phyloP scores from a whole-genome alignment of 2,113 vertebrate species.

The Aspiorhynchus laticeps region DNA sequence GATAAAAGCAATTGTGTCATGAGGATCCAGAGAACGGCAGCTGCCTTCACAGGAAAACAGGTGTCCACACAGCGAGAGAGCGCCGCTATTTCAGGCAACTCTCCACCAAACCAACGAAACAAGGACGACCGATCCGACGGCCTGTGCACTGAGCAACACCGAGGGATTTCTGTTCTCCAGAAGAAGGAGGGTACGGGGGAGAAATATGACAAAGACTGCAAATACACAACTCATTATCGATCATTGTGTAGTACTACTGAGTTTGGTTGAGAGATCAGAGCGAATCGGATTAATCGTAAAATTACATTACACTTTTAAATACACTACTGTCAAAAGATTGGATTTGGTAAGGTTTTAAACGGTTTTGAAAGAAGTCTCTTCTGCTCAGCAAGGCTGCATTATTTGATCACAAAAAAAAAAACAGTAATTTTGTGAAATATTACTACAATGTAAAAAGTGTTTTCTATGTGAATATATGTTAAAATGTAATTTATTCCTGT shows the following conservation, averaged over 20 bases:
- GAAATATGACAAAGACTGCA: background rate
- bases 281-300: background rate
- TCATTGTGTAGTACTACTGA: background rate
- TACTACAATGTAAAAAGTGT: background rate
- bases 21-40: constrained; percentile 8
- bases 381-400: too few relatives aligned
- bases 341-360: background rate
- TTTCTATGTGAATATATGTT: background rate
- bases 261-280: background rate
- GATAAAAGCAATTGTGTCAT: background rate
- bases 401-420: too few relatives aligned
- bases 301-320: background rate
- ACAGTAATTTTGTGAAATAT: too few relatives aligned
- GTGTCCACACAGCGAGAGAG: constrained; percentile 36
- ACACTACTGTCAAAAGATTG: background rate
- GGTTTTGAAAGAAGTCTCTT: background rate
- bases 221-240: background rate
- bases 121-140: background rate
- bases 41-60: constrained; percentile 47
- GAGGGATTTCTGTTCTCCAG: background rate
- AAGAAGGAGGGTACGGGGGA: background rate
- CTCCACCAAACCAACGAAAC: background rate
- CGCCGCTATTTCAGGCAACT: constrained; percentile 23
- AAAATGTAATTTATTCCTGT: background rate
- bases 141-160: background rate